Evolutionary conservation across 2,113 vertebrate genomes (phyloP), one percentile per base, ranked within the genome.

Genomic region (Burhinus bistriatus): DNA sequence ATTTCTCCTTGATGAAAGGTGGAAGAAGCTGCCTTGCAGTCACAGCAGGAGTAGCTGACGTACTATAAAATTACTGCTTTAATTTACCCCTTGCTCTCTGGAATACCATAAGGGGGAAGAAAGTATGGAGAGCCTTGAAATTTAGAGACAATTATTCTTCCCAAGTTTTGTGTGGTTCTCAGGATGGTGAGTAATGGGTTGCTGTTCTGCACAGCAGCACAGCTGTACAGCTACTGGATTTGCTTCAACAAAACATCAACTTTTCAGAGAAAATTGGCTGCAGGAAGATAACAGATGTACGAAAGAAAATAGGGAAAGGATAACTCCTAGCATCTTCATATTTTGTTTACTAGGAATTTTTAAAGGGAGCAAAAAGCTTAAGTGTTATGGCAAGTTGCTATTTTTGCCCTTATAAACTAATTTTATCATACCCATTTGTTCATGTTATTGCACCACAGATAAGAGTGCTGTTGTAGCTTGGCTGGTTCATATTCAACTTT

Each of bases 221-320:
- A 95, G 87, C 95, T 93, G 92, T 89, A 70, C 82, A 88, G 84
- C 93, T 96, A 87, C 85, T 95, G 96, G 95, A 94, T 93, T 40
- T 44, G 52, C 90, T 97, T 95, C 89, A 86, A 97, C 70, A 87
- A 97, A 95, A 82, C 51, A 91, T 95, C 95, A 97, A 52, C 54
- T 38, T 93, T 58, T 44, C 27, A 68, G 86, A 87, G 83, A 84
- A 95, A 96, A 79, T 95, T 91, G 91, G 89, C 96, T 93, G 36
- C 54, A 54, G 64, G 40, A 92, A 82, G 83, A 75, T 86, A 88
- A 80, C 93, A 94, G 93, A 94, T 90, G 65, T 87, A 71, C 75
- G 59, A 95, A 65, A 69, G 80, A 94, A 97, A 96, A 97, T 26
- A 93, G 38, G 75, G 65, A 72, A 91, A 87, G 61, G 58, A 87